Base-by-base conservation (phyloP, 2,797 vertebrate genomes). In the Xenentodon cancila region DNA sequence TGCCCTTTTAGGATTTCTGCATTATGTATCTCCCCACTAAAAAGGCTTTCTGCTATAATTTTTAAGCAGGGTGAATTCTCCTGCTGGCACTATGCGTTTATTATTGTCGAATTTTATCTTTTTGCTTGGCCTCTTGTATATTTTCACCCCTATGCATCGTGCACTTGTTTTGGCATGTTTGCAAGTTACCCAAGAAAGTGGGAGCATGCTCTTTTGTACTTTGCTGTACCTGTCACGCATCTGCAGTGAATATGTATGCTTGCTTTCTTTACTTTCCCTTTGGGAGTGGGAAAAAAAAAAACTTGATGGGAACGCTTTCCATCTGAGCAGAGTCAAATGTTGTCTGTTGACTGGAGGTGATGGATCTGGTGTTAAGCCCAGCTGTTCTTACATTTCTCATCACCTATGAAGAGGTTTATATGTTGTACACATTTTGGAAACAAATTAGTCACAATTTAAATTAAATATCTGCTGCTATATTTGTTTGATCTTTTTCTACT, bases 1-100 rank as follows among this genome's bases (percentile, higher is more conserved):
- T 77, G 62, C 73, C 79, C 50, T 76, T n/a, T 78, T 75, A 68
- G 81, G 84, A 85, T 61, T 77, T 72, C 68, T 76, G 66, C 77
- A 73, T 79, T 75, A 65, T 15, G 68, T 73, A 72, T 82, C 70
- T 68, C 44, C 57, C 59, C 30, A 17, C 16, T 16, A 60, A 71
- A 80, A 71, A 19, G 55, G 59, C 75, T 84, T 72, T 79, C 73
- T 78, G 69, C 65, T 53, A 72, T 65, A 66, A 58, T 74, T 81
- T 71, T 75, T 56, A 68, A 73, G 78, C 63, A 75, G 53, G 40
- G 59, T 46, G 22, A 72, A 59, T 82, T 79, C 71, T 71, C 47
- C 73, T 54, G 51, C 57, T 63, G 71, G 75, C 59, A 13, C 44
- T 0, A 32, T 15, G 43, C 51, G 73, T 74, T 22, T 53, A 48